Percentiles rank a stretch among this genome's conserved stretches.
Evolutionary conservation across 2,888 invertebrate genomes (phyloP).

Genomic region (Acanthosepion esculentum): DNA sequence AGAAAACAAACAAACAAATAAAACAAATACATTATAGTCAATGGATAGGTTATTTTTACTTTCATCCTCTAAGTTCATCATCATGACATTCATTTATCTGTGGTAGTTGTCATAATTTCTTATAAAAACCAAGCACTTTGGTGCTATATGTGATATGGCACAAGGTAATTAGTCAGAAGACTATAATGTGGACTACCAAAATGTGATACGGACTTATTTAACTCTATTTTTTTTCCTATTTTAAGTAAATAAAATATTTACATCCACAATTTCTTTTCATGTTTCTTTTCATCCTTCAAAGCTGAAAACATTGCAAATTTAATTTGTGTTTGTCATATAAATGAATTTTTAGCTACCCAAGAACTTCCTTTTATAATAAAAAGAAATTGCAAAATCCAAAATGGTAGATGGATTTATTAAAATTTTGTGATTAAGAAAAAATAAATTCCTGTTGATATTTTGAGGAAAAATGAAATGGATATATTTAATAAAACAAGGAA

Average conservation of each 20-base stretch:
- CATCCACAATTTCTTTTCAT: background rate
- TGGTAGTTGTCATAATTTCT: background rate
- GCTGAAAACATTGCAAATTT: background rate
- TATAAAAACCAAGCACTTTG: background rate
- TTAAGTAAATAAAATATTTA: constrained; percentile 18
- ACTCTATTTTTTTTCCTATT: background rate
- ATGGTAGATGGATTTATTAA: too few species aligned
- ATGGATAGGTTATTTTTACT: background rate
- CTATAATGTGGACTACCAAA: background rate
- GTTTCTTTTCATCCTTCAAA: background rate
- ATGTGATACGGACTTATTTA: background rate
- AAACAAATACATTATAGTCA: background rate
- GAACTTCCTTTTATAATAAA: too few species aligned
- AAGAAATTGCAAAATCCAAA: too few species aligned
- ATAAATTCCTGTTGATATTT: too few species aligned
- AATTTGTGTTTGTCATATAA: background rate
- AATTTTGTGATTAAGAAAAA: too few species aligned
- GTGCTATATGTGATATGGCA: background rate
- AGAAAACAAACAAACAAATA: background rate
- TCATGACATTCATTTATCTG: background rate
- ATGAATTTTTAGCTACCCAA: background rate
- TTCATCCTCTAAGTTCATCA: background rate
- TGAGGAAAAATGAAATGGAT: too few species aligned
- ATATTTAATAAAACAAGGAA: too few species aligned
- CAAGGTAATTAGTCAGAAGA: background rate